Percentiles rank a stretch among this genome's conserved stretches.
Evolutionary conservation across 1,140 invertebrate genomes (phyloP).

Genomic region (Drosophila littoralis): DNA sequence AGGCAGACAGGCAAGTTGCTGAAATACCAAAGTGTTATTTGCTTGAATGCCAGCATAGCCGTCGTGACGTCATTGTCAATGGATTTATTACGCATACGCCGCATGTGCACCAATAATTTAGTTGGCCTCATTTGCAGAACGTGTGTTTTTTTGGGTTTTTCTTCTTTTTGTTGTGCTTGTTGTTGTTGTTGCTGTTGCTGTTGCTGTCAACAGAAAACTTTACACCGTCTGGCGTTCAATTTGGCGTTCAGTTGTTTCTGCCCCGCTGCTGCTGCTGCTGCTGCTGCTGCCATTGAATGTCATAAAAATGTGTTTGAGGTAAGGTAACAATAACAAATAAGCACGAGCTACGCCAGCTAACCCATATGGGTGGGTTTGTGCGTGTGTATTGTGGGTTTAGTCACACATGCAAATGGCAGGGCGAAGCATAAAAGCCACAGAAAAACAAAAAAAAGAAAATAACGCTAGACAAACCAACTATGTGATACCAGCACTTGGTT

Average conservation of each 20-base stretch:
- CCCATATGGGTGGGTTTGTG: conserved; percentile 5
- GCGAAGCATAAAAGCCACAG: conserved; percentile 30
- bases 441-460: no score
- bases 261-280: background rate
- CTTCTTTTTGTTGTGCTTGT: background rate
- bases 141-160: conserved; percentile 1
- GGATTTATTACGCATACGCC: conserved; percentile 58
- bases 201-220: conserved; percentile 20
- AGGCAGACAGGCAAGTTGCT: conserved; percentile 39
- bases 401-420: conserved; percentile 60
- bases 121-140: conserved; percentile 45
- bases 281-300: conserved; percentile 65
- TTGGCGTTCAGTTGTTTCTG: conserved; percentile 15
- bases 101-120: conserved; percentile 48
- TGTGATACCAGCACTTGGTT: conserved; percentile 30
- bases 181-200: background rate
- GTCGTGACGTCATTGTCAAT: conserved; percentile 53
- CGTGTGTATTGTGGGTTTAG: conserved; percentile 33
- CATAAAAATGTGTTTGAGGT: conserved; percentile 77
- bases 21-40: conserved; percentile 54
- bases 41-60: conserved; percentile 30
- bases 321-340: conserved; percentile 82
- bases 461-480: conserved; percentile 16
- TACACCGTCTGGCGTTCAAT: conserved; percentile 22
- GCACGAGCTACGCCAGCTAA: conserved; percentile 32